A percentile compares a stretch with the other conserved stretches of the same genome.
Evolutionary conservation across 2,797 vertebrate species (phyloP).

Genomic region (Mallotus villosus): DNA sequence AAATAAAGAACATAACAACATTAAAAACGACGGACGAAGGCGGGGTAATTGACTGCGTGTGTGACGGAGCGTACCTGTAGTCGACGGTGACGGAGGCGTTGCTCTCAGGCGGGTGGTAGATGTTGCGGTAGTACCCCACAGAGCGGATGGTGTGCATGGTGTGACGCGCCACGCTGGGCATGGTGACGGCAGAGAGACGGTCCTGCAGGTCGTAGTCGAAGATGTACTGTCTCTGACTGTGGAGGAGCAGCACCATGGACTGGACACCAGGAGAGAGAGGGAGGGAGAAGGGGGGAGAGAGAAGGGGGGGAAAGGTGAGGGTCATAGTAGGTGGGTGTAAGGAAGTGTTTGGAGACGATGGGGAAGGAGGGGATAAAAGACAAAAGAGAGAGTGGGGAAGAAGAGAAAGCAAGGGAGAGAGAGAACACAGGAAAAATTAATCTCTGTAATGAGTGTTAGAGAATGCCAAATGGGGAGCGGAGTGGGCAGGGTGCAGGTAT

Average conservation of each 20-base stretch:
- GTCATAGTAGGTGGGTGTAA: no score
- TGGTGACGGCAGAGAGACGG: slow-evolving; percentile 94
- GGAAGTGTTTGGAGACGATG: no score
- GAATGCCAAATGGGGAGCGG: slow-evolving; percentile 37
- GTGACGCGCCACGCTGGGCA: slow-evolving; percentile 97
- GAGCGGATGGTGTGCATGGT: slow-evolving; percentile 99
- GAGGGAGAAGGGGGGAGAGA: slow-evolving; percentile 18
- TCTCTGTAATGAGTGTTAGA: slow-evolving; percentile 35
- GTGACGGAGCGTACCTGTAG: slow-evolving; percentile 63
- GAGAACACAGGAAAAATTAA: slow-evolving; percentile 30
- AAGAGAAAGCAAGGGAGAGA: slow-evolving; percentile 31
- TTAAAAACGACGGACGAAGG: no score
- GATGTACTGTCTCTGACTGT: slow-evolving; percentile 98
- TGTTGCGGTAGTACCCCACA: slow-evolving; percentile 96
- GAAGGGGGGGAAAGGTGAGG: slow-evolving; percentile 33
- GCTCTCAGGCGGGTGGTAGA: slow-evolving; percentile 96
- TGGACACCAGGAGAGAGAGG: slow-evolving; percentile 60
- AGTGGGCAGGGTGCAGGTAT: slow-evolving; percentile 48
- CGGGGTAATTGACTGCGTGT: no score
- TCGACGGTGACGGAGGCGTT: slow-evolving; percentile 95
- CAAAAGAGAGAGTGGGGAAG: no score
- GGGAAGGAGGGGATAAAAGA: no score
- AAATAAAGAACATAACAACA: no score
- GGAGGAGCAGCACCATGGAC: slow-evolving; percentile 98
- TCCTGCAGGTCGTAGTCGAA: slow-evolving; percentile 94